Percentiles rank a stretch among this genome's conserved stretches.
These are phyloP conservation scores for Thryonomys swinderianus DNA, from an alignment of 2,113 vertebrate genomes.

Conservation along the genomic window DNA sequence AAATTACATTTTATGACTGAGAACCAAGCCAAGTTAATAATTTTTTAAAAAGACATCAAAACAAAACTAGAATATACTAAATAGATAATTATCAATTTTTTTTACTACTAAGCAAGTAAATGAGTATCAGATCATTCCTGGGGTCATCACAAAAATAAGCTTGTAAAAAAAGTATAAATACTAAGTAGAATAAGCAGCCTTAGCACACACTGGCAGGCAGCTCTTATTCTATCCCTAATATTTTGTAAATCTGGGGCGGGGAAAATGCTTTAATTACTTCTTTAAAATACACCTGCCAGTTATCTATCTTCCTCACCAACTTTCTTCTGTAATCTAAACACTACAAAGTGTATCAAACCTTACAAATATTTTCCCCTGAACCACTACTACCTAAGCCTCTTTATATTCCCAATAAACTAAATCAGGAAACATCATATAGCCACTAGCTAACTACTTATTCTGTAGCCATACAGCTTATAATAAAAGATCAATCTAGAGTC, in stretches of 20 bases:
- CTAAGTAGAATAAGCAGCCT: neutral
- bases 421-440: neutral
- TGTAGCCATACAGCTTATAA: neutral
- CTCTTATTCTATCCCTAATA: neutral
- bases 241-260: neutral
- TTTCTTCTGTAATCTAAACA: neutral
- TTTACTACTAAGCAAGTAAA: constrained; percentile 29
- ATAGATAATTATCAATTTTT: neutral
- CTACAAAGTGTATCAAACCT: neutral
- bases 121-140: neutral
- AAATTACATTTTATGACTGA: constrained; percentile 13
- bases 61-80: neutral
- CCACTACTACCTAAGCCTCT: neutral
- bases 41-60: neutral
- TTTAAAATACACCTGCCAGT: constrained; percentile 17
- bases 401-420: neutral
- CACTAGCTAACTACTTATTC: neutral
- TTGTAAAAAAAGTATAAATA: neutral
- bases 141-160: neutral
- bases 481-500: neutral
- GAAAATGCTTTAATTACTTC: neutral
- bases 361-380: neutral
- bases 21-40: neutral
- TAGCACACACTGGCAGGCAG: neutral
- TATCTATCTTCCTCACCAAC: neutral